Base-by-base conservation (phyloP, 2,797 vertebrate species). In the Aeoliscus strigatus region DNA sequence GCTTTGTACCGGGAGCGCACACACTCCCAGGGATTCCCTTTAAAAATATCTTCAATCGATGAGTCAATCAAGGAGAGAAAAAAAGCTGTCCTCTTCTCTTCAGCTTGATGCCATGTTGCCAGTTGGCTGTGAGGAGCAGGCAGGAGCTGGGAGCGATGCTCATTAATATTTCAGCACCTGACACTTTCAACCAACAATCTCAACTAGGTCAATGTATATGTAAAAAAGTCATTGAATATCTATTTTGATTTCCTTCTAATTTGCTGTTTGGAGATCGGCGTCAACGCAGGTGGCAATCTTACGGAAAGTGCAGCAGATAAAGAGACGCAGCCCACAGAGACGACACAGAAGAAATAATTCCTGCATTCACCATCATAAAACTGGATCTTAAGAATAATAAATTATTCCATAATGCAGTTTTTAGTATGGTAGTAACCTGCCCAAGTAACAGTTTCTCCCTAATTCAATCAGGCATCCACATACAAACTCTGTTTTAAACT, bases 31-130 rank as follows among this genome's bases (percentile, higher is more conserved):
- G 88, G 88, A 88, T 84, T 87, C 85, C 80, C 83, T 89, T 90
- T 89, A 89, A 90, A 90, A 88, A 90, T 90, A 90, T 90, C 88
- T 90, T 90, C 88, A 90, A 89, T 90, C 88, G 74, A 88, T 88
- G 81, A 89, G 88, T 89, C 87, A 89, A 88, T 90, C 87, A 89
- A 87, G 87, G 82, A 85, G 78, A 74, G 77, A 80, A 80, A 81
- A 79, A 87, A 83, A 82, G 69, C 75, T 75, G 77, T 79, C 81
- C 81, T 77, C 69, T 82, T 80, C 84, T 81, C 76, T 79, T 87
- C 82, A 83, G 87, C 80, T 83, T 80, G 86, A 85, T 84, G 86
- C 88, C 82, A 77, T 64, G 74, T 76, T 88, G 89, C 87, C 88
- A 89, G 86, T 87, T 90, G 88, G 88, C 88, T 85, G 72, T 72